Evolutionary conservation across 2,888 invertebrate species (phyloP), one percentile per base, ranked within the genome.

Genomic region (Aporophyla nigra): DNA sequence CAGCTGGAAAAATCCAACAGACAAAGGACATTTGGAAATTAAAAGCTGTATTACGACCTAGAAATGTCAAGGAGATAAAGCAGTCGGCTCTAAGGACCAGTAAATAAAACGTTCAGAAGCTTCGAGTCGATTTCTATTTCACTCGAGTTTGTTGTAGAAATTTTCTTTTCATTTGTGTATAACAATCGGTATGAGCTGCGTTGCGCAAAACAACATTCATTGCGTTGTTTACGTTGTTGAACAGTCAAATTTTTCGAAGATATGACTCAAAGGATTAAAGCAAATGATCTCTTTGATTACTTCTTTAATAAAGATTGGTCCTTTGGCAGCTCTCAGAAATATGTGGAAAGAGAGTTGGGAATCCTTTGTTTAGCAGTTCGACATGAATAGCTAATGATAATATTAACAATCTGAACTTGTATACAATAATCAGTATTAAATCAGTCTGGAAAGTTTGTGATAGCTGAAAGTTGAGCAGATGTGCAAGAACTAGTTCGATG

Each of bases 21-120:
- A 91, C 90, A 92, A 93, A 92, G 90, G 88, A 90, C 90, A 92
- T 92, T 92, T 91, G 77, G 88, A 90, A 91, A 92, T 92, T 92
- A 91, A 93, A 92, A 89, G 83, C 86, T 78, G 80, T 74, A 61
- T 76, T 68, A 69, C 51, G 68, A 73, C 78, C 75, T 63, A 82
- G 76, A 82, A 77, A 72, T 65, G 71, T 73, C 74, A 56, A 43
- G n/a, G 43, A 74, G 61, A 56, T 54, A 81, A 67, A 74, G 33
- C n/a, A 74, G 9, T 19, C 7, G 27, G 51, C 56, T 82, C 46
- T 33, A 40, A 67, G 56, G 49, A 73, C 49, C 21, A 33, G 59
- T 33, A 54, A 61, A 73, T 33, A 59, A 46, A 59, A 65, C 19
- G n/a, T 43, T 75, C 27, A 5, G 27, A 46, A 16, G 21, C 21